These are phyloP conservation scores for Campoplex nolae DNA, from an alignment of 2,888 invertebrate species.

Conservation along the genomic window DNA sequence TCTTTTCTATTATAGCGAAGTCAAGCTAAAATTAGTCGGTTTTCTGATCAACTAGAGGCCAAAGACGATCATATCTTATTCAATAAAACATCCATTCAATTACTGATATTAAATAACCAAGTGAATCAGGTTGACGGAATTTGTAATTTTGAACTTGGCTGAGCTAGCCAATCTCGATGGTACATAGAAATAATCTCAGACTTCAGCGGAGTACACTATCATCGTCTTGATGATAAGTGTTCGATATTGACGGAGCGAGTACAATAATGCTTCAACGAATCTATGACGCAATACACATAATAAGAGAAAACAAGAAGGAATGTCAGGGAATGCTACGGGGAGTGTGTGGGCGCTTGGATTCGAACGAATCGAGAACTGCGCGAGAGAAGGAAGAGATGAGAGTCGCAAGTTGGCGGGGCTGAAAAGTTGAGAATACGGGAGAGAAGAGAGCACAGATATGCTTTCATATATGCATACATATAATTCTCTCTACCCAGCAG, in stretches of 20 bases:
- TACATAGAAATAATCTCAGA: not conserved
- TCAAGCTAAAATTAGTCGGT: too few species aligned
- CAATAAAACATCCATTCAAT: too few species aligned
- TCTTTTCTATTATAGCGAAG: too few species aligned
- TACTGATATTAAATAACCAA: too few species aligned
- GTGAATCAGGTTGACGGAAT: too few species aligned
- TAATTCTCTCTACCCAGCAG: slow-evolving; percentile 64
- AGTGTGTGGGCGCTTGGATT: slow-evolving; percentile 66
- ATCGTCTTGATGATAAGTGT: slow-evolving; percentile 10
- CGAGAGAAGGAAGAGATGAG: slow-evolving; percentile 42
- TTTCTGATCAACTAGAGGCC: too few species aligned
- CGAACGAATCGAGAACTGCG: slow-evolving; percentile 28
- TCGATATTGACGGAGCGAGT: slow-evolving; percentile 4
- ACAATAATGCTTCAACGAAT: not conserved
- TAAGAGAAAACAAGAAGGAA: slow-evolving; percentile 51
- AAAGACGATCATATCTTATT: too few species aligned
- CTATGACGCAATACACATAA: slow-evolving; percentile 5
- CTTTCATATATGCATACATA: slow-evolving; percentile 26
- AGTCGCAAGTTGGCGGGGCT: slow-evolving; percentile 51
- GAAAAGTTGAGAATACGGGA: slow-evolving; percentile 65
- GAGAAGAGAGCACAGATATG: slow-evolving; percentile 53
- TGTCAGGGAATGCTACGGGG: slow-evolving; percentile 67
- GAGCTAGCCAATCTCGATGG: not conserved
- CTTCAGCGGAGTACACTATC: not conserved
- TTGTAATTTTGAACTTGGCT: too few species aligned